These are phyloP conservation scores for Macrobrachium rosenbergii DNA, from an alignment of 1,140 invertebrate genomes.

Conservation along the genomic window DNA sequence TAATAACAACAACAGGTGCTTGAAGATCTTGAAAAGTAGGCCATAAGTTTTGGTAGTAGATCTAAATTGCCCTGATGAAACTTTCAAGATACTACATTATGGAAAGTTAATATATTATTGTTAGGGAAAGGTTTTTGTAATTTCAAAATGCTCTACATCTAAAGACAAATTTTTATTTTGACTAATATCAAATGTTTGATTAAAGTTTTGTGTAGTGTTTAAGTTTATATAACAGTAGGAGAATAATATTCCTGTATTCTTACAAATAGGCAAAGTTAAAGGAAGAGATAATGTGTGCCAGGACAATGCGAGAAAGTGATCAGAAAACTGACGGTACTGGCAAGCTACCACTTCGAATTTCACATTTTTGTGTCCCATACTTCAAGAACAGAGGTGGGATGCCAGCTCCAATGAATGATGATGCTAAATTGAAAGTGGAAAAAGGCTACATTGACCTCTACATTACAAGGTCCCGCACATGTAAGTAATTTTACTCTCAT, in stretches of 20 bases:
- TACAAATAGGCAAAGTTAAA: slow-evolving; percentile 39
- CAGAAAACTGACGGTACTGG: slow-evolving; percentile 10
- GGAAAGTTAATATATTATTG: too few relatives aligned
- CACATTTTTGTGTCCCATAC: slow-evolving; percentile 52
- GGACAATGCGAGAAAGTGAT: neutral
- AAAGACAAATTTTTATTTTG: slow-evolving; percentile 16
- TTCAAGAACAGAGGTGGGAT: slow-evolving; percentile 60
- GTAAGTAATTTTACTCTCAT: slow-evolving; percentile 26
- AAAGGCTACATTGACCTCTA: slow-evolving; percentile 61
- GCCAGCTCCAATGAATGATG: slow-evolving; percentile 60
- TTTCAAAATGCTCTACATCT: neutral
- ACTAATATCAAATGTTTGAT: too few relatives aligned
- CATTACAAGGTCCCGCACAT: slow-evolving; percentile 31
- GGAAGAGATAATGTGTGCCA: slow-evolving; percentile 8
- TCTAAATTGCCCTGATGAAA: too few relatives aligned
- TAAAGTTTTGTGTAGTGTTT: too few relatives aligned
- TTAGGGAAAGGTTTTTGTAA: too few relatives aligned
- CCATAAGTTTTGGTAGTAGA: too few relatives aligned
- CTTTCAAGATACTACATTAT: too few relatives aligned
- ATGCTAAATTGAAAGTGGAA: slow-evolving; percentile 53
- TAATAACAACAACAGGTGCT: too few relatives aligned
- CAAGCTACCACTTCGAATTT: slow-evolving; percentile 27
- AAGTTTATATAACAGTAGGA: neutral
- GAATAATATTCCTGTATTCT: neutral
- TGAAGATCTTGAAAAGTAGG: too few relatives aligned